These are phyloP conservation scores for Dipodomys merriami DNA, from an alignment of 2,113 vertebrate species.

Conservation along the genomic window DNA sequence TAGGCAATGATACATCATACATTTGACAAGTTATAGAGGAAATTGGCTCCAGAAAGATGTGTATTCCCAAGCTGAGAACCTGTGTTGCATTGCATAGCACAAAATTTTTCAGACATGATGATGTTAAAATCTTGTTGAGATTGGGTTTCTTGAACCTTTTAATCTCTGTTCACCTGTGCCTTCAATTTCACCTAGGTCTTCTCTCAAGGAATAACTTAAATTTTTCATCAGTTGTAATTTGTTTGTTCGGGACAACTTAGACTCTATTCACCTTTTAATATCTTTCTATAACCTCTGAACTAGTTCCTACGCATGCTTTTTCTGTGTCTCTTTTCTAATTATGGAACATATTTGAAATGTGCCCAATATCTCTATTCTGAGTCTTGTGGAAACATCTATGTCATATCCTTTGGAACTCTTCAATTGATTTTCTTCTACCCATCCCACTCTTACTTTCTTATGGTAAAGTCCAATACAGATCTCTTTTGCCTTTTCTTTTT, in stretches of 20 bases:
- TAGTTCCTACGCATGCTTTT: neutral
- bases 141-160: neutral
- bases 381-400: neutral
- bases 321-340: neutral
- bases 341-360: neutral
- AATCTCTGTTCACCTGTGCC: neutral
- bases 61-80: neutral
- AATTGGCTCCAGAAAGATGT: neutral
- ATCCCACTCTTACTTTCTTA: neutral
- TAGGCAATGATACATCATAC: neutral
- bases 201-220: neutral
- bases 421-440: neutral
- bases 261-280: neutral
- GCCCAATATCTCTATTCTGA: neutral
- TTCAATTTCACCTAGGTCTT: neutral
- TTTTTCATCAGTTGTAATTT: neutral
- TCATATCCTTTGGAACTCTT: neutral
- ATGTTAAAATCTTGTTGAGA: neutral
- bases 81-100: neutral
- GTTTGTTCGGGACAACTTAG: neutral
- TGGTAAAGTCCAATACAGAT: no score
- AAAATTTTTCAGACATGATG: neutral
- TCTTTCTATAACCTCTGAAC: neutral
- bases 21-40: neutral
- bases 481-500: neutral